Evolutionary conservation across 2,113 vertebrate genomes (phyloP), one percentile per base, ranked within the genome.

Genomic region (Bolborhynchus lineola): DNA sequence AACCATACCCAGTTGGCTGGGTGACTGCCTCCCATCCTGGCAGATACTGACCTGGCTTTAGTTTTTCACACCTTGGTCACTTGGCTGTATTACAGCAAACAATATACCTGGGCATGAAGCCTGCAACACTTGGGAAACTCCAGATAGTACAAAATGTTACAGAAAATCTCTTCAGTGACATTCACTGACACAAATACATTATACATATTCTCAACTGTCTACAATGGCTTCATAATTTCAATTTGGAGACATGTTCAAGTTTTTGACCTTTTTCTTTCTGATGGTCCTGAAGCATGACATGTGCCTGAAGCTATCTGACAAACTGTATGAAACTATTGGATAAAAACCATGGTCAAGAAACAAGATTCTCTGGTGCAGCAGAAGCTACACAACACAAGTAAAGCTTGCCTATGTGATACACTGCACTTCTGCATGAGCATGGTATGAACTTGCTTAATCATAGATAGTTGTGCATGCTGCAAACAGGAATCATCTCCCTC

Each of bases 1-100:
- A 95, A 42, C 85, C 53, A 82, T 86, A 93, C 86, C 85, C 92
- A 91, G 44, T 33, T 96, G 95, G 95, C 96, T 95, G 42, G 87
- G 70, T 96, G 90, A 90, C 92, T 88, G 87, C 84, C 67, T 96
- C 93, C 85, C 75, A 94, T 91, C 90, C 94, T 97, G 96, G 87
- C 96, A 97, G 78, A 96, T 96, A 96, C 81, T 97, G 96, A 96
- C 96, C 96, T 97, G 96, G 96, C 93, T 93, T 97, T 95, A 97
- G 93, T 93, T 95, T 95, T 97, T 97, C 96, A 96, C 95, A 96
- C 95, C 78, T 96, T 96, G 94, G 95, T 96, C 95, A 97, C 84
- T 96, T 96, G 95, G 93, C 95, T 96, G 67, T 49, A 77, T 74
- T 97, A 96, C 96, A 97, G 93, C 87, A 94, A 95, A 82, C 78